Conservation (phyloP, 92 coral and sea anemone genomes). For the Micromussa lordhowensis region DNA sequence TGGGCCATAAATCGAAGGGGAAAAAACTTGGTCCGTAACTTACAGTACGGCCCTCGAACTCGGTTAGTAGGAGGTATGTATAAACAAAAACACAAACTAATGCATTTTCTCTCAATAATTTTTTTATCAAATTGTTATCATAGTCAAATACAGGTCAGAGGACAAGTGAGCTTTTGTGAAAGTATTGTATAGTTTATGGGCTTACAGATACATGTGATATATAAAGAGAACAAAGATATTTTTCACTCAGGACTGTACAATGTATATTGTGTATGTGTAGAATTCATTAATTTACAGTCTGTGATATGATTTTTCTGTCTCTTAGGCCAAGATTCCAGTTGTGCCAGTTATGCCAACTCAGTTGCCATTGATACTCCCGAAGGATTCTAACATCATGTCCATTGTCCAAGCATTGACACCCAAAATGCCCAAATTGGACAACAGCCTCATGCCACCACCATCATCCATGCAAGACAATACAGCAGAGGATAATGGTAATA, state of each 20-base stretch:
- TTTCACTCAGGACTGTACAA: neutral
- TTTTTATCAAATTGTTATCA: too few relatives aligned
- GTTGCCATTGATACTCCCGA: conserved; percentile 79
- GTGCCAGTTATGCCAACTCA: conserved; percentile 25
- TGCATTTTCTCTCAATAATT: too few relatives aligned
- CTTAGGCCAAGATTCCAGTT: conserved; percentile 5
- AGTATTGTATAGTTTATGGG: too few relatives aligned
- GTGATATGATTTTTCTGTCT: neutral
- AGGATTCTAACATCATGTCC: conserved; percentile 49
- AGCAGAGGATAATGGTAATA: conserved; percentile 8
- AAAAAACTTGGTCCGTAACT: too few relatives aligned
- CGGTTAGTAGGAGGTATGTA: too few relatives aligned
- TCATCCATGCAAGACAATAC: conserved; percentile 6
- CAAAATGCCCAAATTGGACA: conserved; percentile 22
- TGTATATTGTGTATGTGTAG: neutral
- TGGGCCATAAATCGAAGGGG: too few relatives aligned
- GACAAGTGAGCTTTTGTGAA: too few relatives aligned
- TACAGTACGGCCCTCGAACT: too few relatives aligned
- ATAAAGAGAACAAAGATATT: too few relatives aligned
- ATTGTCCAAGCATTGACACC: conserved; percentile 13
- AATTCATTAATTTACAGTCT: neutral
- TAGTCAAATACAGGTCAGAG: too few relatives aligned
- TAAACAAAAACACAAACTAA: too few relatives aligned
- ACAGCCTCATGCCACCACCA: conserved; percentile 46
- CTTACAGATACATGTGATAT: too few relatives aligned